phyloP scores from a whole-genome alignment of 2,797 vertebrate genomes.

The Holocentrus rufus region DNA sequence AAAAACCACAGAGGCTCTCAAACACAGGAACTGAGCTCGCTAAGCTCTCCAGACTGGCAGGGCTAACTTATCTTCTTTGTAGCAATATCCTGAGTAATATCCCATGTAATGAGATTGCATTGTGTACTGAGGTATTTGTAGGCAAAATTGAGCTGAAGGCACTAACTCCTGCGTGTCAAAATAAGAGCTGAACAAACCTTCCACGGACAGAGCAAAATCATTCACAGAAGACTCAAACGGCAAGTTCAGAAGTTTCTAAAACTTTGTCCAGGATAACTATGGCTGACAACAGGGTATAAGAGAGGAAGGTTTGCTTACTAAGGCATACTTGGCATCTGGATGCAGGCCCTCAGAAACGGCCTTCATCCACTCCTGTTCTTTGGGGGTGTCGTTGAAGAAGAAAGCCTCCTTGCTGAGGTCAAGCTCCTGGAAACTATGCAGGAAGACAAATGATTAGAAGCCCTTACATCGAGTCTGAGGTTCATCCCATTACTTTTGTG shows the following conservation, averaged over 20 bases:
- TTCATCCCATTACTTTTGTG: conserved; percentile 2
- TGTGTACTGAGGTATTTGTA: neutral
- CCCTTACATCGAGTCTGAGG: neutral
- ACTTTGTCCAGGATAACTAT: neutral
- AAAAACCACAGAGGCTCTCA: conserved; percentile 2
- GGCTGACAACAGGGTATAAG: neutral
- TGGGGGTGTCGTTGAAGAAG: conserved; percentile 96
- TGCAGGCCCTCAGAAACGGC: conserved; percentile 92
- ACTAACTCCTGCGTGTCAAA: no score
- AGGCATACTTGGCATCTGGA: conserved; percentile 92
- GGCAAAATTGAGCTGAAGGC: no score
- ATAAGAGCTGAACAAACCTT: no score
- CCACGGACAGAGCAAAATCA: neutral
- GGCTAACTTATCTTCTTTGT: neutral
- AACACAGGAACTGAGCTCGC: neutral
- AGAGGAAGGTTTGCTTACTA: conserved; percentile 83
- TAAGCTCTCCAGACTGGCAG: neutral
- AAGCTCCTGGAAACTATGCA: conserved; percentile 93
- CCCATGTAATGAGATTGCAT: neutral
- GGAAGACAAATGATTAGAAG: conserved; percentile 10
- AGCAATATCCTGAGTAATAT: neutral
- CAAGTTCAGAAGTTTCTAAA: neutral
- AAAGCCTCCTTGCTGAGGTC: conserved; percentile 98
- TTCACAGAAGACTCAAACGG: neutral
- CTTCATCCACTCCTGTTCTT: conserved; percentile 94